Base-by-base conservation (phyloP, 2,888 invertebrate species). In the Nymphalis c-album region DNA sequence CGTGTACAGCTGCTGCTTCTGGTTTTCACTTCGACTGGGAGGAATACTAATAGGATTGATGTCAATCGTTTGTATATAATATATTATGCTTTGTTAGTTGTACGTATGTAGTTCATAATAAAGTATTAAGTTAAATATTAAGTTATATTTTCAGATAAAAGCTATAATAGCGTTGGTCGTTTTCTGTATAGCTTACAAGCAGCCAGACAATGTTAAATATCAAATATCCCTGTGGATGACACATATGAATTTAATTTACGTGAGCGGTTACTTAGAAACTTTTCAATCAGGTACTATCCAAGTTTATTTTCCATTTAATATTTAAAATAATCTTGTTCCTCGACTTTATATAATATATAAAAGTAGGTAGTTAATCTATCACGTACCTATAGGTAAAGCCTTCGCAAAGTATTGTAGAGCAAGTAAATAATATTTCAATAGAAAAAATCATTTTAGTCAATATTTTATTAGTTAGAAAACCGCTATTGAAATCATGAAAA, bases 1-100 rank as follows among this genome's bases (percentile, higher is more conserved):
- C 48, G 86, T 91, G 7, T 92, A 92, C 69, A 90, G 87, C 74
- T 92, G 90, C 73, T 92, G 91, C 73, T 91, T 92, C 77, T 91
- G 91, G 90, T 91, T 91, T 81, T 92, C 91, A 16, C 76, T 92
- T 46, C 83, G 91, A 59, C 80, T 92, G 57, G 90, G 89, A 31
- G 91, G 90, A 31, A 87, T 92, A 74, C 71, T 92, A 40, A 91
- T 88, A 69, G 90, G 85, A 50, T 62, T 85, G 69, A 86, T 88
- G 77, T 88, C 89, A 65, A 67, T 85, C 73, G 91, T 91, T 80
- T 48, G 50, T 50, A 26, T 47, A 47, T 46, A 7, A 31, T 26
- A 55, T 13, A 26, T 48, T 26, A 31, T 26, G 35, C 31, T 22
- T 62, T 35, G 6, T 60, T 48, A 18, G 17, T 16, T n/a, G 31